A percentile compares a stretch with the other conserved stretches of the same genome.
Conservation (phyloP, 2,113 vertebrate species). For the Tachuris rubrigastra region DNA sequence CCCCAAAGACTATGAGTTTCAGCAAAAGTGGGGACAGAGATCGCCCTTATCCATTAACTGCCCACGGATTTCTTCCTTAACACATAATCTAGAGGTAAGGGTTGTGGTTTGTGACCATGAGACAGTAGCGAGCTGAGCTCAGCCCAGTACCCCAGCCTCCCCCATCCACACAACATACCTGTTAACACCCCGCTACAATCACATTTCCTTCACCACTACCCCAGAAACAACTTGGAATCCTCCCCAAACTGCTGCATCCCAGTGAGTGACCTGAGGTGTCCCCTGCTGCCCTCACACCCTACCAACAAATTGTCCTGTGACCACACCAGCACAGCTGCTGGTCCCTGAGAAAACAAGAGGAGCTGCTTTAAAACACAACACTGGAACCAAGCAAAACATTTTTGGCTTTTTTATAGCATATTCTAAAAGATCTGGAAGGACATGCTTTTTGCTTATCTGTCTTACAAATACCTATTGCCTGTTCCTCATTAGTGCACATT, state of each 20-base stretch:
- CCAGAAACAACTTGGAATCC: not conserved
- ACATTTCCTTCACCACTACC: not conserved
- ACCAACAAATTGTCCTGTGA: not conserved
- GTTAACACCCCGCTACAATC: not conserved
- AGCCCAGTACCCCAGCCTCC: not conserved
- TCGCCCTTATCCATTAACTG: not conserved
- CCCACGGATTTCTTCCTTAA: not conserved
- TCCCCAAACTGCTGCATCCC: not conserved
- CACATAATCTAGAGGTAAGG: not conserved
- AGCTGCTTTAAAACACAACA: not conserved
- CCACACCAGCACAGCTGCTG: not conserved
- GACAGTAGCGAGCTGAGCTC: accelerated
- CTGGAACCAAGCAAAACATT: not conserved
- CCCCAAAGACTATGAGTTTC: not conserved
- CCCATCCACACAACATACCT: not conserved
- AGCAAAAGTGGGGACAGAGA: not conserved
- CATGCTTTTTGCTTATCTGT: slow-evolving; percentile 5
- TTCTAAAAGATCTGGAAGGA: not conserved
- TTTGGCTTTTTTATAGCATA: not conserved
- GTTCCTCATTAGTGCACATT: slow-evolving; percentile 25
- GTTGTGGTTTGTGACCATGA: not conserved
- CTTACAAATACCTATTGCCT: slow-evolving; percentile 4
- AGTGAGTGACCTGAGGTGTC: not conserved
- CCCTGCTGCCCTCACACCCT: not conserved
- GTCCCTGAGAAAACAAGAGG: not conserved